phyloP scores from a whole-genome alignment of 23 tunicate genomes.

The Diplosoma virens region DNA sequence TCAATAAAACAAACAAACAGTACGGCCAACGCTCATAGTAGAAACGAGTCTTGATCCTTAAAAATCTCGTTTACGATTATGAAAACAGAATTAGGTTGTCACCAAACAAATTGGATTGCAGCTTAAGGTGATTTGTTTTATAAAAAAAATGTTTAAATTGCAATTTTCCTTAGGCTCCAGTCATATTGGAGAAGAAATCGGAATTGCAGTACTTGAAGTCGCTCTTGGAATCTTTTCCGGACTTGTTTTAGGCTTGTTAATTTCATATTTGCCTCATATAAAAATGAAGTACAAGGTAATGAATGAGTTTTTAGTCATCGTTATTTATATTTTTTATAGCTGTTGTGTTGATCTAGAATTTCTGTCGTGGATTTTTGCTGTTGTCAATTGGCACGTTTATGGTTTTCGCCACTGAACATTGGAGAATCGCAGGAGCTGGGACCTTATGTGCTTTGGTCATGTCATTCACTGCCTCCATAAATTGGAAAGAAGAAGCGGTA shows the following conservation, averaged over 20 bases:
- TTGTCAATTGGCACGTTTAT: constrained; percentile 54
- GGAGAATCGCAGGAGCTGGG: constrained; percentile 87
- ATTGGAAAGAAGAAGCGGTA: constrained; percentile 74
- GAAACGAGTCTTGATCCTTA: too few relatives aligned
- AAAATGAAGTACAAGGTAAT: constrained; percentile 76
- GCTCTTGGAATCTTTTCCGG: constrained; percentile 65
- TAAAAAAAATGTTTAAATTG: too few relatives aligned
- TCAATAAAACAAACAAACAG: too few relatives aligned
- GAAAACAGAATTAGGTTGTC: too few relatives aligned
- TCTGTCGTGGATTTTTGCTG: constrained; percentile 67
- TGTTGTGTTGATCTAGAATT: too few relatives aligned
- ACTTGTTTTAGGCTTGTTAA: constrained; percentile 56
- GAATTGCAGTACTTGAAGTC: constrained; percentile 50
- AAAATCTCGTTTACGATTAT: too few relatives aligned
- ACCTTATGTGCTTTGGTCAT: constrained; percentile 71
- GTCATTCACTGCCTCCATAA: constrained; percentile 73
- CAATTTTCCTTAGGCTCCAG: too few relatives aligned
- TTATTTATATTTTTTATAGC: too few relatives aligned
- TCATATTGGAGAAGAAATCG: constrained; percentile 55
- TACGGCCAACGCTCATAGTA: too few relatives aligned
- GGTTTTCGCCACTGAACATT: constrained; percentile 66
- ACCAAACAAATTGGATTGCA: too few relatives aligned
- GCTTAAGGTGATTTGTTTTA: too few relatives aligned
- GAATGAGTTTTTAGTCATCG: too few relatives aligned
- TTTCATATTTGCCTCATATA: constrained; percentile 49